Base-by-base conservation (phyloP, 2,888 invertebrate species). In the Spodoptera littoralis region DNA sequence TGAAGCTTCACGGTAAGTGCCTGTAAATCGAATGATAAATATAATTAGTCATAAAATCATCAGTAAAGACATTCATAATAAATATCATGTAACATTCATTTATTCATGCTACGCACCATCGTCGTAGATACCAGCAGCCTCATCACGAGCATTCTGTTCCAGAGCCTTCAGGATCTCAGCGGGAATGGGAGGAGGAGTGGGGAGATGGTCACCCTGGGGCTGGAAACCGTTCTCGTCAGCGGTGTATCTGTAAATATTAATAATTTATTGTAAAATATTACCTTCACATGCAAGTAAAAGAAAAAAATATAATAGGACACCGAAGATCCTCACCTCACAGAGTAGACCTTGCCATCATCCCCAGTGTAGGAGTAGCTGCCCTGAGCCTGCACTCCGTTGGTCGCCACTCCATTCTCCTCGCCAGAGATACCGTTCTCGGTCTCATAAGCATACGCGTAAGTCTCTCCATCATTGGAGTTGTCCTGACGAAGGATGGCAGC, bases 221-320 rank as follows among this genome's bases (percentile, higher is more conserved):
- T 89, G 87, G 80, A 93, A 94, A 11, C 94, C 94, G 48, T 94
- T 93, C 80, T 92, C 89, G 53, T 91, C 94, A 71, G 94, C 93
- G 6, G 92, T 92, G 74, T 94, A 94, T 60, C 93, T 94, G 74
- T 11, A 70, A 67, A 54, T n/a, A 5, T 9, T 3, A 0, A 13
- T 0, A n/a, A 1, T 22, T 1, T 12, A 11, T 43, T 8, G 11
- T 6, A 11, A 1, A 9, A 1, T 18, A 18, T 18, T 18, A 18
- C 12, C 18, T 1, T 3, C 11, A 1, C 3, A 0, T 12, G 11
- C 30, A 11, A 8, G 6, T 5, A 11, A 18, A 18, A 18, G 18
- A 18, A 18, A 18, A 18, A 18, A 18, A 18, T 18, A 18, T 18
- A 18, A 18, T 18, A 1, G 18, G 18, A 42, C n/a, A 6, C 0